Conservation (phyloP, 2,797 vertebrate species). For the Pipistrellus pygmaeus region DNA sequence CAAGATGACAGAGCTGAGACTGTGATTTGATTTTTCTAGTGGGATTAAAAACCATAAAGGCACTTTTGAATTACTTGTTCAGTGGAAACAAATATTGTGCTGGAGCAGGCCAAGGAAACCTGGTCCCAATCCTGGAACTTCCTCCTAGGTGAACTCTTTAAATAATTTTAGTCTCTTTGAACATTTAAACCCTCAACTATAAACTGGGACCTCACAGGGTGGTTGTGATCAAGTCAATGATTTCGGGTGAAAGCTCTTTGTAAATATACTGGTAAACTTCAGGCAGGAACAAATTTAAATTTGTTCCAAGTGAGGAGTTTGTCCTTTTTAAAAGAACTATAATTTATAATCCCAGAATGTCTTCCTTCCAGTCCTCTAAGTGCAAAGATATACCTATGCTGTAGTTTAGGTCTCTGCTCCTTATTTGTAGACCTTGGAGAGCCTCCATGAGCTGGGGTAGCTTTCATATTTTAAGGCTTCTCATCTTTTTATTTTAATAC, state of each 20-base stretch:
- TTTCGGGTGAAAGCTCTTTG: neutral
- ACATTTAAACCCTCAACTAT: neutral
- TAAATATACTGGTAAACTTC: slow-evolving; percentile 22
- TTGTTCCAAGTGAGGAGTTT: neutral
- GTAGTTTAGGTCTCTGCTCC: neutral
- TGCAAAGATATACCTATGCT: neutral
- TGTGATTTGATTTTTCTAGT: neutral
- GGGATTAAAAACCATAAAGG: slow-evolving; percentile 22
- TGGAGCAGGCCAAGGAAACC: neutral
- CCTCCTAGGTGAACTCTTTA: neutral
- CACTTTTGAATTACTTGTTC: neutral
- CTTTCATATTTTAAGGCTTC: neutral
- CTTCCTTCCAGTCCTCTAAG: neutral
- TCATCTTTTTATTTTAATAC: neutral
- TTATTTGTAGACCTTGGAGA: neutral
- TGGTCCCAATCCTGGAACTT: neutral
- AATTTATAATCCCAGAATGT: neutral
- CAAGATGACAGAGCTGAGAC: slow-evolving; percentile 16
- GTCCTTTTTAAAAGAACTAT: neutral
- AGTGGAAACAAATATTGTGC: neutral
- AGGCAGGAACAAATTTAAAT: slow-evolving; percentile 10
- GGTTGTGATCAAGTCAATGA: neutral
- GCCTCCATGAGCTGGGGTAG: neutral
- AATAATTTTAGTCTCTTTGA: neutral
- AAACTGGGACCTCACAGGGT: neutral